Conservation (phyloP, 1,140 invertebrate genomes). For the Kradibia gibbosae region DNA sequence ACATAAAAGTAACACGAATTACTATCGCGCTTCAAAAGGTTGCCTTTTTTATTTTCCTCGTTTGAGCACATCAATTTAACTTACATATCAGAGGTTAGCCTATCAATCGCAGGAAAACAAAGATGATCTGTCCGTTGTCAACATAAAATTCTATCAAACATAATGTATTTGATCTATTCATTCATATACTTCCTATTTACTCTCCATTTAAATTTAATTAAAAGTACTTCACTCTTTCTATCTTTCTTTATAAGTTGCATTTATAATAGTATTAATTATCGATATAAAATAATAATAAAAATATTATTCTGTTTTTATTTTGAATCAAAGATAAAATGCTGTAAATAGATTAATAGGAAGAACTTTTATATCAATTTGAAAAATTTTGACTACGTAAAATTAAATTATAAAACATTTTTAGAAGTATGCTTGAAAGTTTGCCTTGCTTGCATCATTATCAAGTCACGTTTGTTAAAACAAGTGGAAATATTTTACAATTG, state of each 20-base stretch:
- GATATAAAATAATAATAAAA: background rate
- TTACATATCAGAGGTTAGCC: constrained; percentile 32
- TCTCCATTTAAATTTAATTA: background rate
- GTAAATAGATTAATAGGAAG: no score
- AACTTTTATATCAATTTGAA: no score
- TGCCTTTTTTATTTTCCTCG: background rate
- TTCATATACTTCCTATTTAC: background rate
- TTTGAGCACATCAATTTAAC: constrained; percentile 8
- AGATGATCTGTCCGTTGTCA: constrained; percentile 32
- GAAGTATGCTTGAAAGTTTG: no score
- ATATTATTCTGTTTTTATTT: no score
- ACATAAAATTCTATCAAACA: background rate
- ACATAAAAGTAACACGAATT: background rate
- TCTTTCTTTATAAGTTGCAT: background rate
- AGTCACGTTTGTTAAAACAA: no score
- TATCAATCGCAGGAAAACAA: constrained; percentile 25
- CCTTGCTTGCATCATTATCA: no score
- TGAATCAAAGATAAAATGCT: no score
- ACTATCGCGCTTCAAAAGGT: background rate
- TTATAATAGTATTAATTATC: background rate
- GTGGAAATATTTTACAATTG: no score
- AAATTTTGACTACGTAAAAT: no score
- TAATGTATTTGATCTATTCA: background rate
- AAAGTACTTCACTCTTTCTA: background rate
- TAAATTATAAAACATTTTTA: no score